Conservation (phyloP, 2,797 vertebrate species). For the Pelobates cultripes region DNA sequence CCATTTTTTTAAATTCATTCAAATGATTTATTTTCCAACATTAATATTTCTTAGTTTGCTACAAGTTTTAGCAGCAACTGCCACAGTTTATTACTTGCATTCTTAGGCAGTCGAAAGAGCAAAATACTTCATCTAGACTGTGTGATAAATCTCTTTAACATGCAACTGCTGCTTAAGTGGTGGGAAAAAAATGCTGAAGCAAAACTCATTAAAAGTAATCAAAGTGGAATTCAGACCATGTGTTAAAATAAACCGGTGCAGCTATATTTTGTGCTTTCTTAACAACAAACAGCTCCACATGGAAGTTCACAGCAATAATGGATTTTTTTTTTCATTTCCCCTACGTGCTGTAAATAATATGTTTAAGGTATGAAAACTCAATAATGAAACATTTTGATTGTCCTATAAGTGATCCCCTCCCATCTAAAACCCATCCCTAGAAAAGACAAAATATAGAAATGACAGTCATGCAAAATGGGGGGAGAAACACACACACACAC, state of each 20-base stretch:
- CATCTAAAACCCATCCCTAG: constrained; percentile 30
- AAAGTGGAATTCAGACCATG: constrained; percentile 58
- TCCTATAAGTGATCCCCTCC: constrained; percentile 26
- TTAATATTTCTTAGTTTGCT: constrained; percentile 26
- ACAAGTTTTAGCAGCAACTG: constrained; percentile 25
- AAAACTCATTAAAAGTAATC: constrained; percentile 61
- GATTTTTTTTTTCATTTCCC: constrained; percentile 61
- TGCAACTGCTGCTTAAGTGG: constrained; percentile 48
- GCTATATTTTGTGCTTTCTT: constrained; percentile 61
- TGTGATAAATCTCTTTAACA: constrained; percentile 53
- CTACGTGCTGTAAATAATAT: constrained; percentile 56
- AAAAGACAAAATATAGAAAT: not conserved
- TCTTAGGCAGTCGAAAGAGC: constrained; percentile 37
- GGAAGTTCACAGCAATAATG: constrained; percentile 59
- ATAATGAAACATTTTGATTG: constrained; percentile 35
- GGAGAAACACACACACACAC: too few species aligned
- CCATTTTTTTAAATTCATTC: constrained; percentile 18
- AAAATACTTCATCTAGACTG: constrained; percentile 47
- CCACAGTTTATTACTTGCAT: constrained; percentile 44
- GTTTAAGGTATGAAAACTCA: constrained; percentile 40
- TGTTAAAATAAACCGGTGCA: constrained; percentile 59
- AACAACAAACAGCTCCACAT: constrained; percentile 57
- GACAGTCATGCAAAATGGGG: too few species aligned
- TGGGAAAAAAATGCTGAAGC: constrained; percentile 48
- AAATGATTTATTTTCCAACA: constrained; percentile 33